Evolutionary conservation across 2,797 vertebrate genomes (phyloP), one percentile per base, ranked within the genome.

Genomic region (Oryzias dopingdopingensis): DNA sequence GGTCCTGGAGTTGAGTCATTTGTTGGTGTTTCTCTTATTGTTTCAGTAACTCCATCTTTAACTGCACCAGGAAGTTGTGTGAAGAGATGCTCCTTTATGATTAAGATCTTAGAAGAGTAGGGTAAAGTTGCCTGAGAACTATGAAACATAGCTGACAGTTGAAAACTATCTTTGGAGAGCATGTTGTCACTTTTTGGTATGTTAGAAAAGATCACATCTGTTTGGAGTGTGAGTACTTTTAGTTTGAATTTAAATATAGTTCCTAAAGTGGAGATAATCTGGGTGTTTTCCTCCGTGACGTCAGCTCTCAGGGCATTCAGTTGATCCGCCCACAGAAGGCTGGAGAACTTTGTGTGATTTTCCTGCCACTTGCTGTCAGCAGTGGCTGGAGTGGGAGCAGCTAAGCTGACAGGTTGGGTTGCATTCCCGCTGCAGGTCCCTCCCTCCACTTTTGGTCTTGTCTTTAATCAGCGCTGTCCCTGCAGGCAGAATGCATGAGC

Each of bases 381-480:
- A 13, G 55, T 61, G 54, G 61, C 66, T 48, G 62, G 55, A 59
- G 59, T 61, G 70, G 77, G 82, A 72, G 70, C 70, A 80, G 83
- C 83, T 65, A 61, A 73, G 56, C 77, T 45, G 79, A 92, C 92
- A 79, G 87, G 92, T 91, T 76, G 48, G 70, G 84, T 81, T 54
- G 42, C 92, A 92, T 93, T 93, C 88, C 72, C 63, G 26, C 14
- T n/a, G 59, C 73, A 47, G 73, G 68, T 77, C 68, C 71, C 81
- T 77, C 83, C 84, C 80, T 70, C 54, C 49, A 57, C 63, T 60
- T 51, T 48, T 17, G 52, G 76, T 72, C 54, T 67, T 56, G 77
- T 84, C 85, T 87, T 88, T 72, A 88, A 80, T 91, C 89, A 89
- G 56, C 56, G 63, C 16, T 76, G 76, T 80, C 82, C 77, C 83